phyloP scores from a whole-genome alignment of 2,113 vertebrate species.

The Puntigrus tetrazona region DNA sequence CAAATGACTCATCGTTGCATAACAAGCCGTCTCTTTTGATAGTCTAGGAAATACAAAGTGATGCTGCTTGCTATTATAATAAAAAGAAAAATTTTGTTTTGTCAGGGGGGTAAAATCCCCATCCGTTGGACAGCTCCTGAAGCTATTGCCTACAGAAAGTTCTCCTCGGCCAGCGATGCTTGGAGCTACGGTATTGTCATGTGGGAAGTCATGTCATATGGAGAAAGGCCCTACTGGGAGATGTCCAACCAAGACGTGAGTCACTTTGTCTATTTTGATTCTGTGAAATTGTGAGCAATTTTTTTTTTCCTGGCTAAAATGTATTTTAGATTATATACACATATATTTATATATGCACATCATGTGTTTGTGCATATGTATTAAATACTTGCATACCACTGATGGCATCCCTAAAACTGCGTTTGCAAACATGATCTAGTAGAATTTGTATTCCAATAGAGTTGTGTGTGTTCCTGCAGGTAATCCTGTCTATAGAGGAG shows the following conservation, averaged over 20 bases:
- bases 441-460: neutral
- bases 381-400: neutral
- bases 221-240: constrained; percentile 97
- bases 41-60: neutral
- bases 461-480: constrained; percentile 70
- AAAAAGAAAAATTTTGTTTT: constrained; percentile 47
- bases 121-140: constrained; percentile 97
- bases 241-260: constrained; percentile 90
- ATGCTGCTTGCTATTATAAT: neutral
- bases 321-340: neutral
- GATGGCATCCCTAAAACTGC: neutral
- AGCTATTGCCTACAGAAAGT: constrained; percentile 94
- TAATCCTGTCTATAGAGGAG: constrained; percentile 97
- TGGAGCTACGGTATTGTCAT: constrained; percentile 99
- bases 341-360: neutral
- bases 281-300: neutral
- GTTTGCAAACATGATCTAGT: neutral
- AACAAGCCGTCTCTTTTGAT: neutral
- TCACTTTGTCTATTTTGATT: neutral
- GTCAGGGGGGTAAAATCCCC: constrained; percentile 94
- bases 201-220: constrained; percentile 99
- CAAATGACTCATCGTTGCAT: neutral
- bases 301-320: neutral
- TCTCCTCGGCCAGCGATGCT: constrained; percentile 90
- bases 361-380: too few relatives aligned